Percentiles rank a stretch among this genome's conserved stretches.
Evolutionary conservation across 2,888 invertebrate species (phyloP).

Genomic region (Glaucopsyche alexis): DNA sequence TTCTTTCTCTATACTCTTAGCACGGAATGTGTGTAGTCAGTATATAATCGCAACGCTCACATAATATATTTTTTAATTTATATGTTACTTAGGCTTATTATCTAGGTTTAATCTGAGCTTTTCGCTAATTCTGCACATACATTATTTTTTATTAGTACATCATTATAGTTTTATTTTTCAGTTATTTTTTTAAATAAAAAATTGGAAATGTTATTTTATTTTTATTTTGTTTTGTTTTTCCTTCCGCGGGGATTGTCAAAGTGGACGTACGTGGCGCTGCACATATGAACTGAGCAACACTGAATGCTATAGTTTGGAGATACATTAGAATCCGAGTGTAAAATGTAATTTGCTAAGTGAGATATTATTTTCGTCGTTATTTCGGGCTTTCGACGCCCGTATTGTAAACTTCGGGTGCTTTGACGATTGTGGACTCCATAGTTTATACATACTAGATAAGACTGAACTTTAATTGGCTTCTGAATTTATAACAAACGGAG

Average conservation of each 20-base stretch:
- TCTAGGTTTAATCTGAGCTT: slow-evolving; percentile 43
- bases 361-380: slow-evolving; percentile 76
- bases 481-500: slow-evolving; percentile 45
- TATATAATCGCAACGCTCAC: slow-evolving; percentile 58
- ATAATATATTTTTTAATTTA: slow-evolving; percentile 41
- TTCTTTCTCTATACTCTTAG: slow-evolving; percentile 47
- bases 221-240: slow-evolving; percentile 54
- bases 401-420: slow-evolving; percentile 78
- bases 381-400: slow-evolving; percentile 76
- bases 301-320: slow-evolving; percentile 58
- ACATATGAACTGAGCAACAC: slow-evolving; percentile 57
- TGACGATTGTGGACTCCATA: slow-evolving; percentile 78
- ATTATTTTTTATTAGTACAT: slow-evolving; percentile 49
- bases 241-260: slow-evolving; percentile 72
- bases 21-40: slow-evolving; percentile 60
- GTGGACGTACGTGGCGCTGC: slow-evolving; percentile 76
- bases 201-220: slow-evolving; percentile 48
- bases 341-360: slow-evolving; percentile 74
- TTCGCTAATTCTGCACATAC: slow-evolving; percentile 46
- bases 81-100: slow-evolving; percentile 45
- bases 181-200: slow-evolving; percentile 65
- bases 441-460: slow-evolving; percentile 67
- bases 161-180: slow-evolving; percentile 54
- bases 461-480: slow-evolving; percentile 40
- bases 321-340: slow-evolving; percentile 64